Base-by-base conservation (phyloP, 2,888 invertebrate species). In the Cheilosia scutellata region DNA sequence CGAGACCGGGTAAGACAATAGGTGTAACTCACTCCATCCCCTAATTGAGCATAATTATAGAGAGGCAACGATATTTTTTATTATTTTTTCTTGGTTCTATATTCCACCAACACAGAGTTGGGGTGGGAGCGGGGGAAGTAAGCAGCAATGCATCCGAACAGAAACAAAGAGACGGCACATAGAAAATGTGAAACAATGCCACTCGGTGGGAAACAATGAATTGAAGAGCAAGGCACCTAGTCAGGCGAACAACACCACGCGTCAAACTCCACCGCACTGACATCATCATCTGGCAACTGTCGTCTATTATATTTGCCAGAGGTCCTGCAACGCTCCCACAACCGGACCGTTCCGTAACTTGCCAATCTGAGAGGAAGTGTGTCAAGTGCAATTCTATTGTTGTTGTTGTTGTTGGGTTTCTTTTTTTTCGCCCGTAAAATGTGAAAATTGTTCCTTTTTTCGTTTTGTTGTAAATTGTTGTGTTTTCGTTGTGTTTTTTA, bases 11-110 rank as follows among this genome's bases (percentile, higher is more conserved):
- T 68, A 66, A 82, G 82, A 86, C 86, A 86, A 86, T 49, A 86
- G 86, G 82, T 86, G 86, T 86, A 86, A 77, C 82, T 76, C 86
- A 86, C 62, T 82, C 76, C 86, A 86, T 76, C 86, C 86, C 86
- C 51, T 86, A 86, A 86, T 82, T 82, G 86, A 86, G 76, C 72
- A 82, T 86, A 82, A 86, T 86, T 86, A 86, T 80, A 75, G 70
- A 66, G 62, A 74, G 47, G 68, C 74, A 74, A 44, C 53, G 51
- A 63, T 58, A 47, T 65, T 42, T 65, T 42, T 62, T 42, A 57
- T 51, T 62, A 31, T 75, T 57, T 42, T 58, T 11, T 47, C 65
- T 33, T 9, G 27, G 1, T 66, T 72, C 53, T 53, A 58, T 66
- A 44, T 70, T 63, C 44, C 49, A 60, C 44, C 20, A 72, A 31